Percentiles rank a stretch among this genome's conserved stretches.
phyloP scores from a whole-genome alignment of 2,113 vertebrate species.

The Ascaphus truei region DNA sequence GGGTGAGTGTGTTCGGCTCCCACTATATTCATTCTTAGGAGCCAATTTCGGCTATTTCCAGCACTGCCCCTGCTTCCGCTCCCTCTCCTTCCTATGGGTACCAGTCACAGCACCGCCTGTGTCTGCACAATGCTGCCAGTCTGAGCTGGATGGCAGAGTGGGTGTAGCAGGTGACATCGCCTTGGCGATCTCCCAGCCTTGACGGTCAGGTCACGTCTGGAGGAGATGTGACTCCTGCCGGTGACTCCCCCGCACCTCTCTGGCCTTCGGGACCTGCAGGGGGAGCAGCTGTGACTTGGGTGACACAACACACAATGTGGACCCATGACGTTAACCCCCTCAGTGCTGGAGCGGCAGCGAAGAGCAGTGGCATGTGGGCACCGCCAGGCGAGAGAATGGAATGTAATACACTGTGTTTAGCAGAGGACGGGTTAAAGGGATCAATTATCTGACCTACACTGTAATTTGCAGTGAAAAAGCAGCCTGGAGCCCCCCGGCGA shows the following conservation, averaged over 20 bases:
- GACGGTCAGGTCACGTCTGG: constrained; percentile 3
- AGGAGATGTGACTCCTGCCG: neutral
- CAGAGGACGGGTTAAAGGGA: too few relatives aligned
- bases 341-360: neutral
- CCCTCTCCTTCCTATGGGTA: neutral
- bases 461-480: too few relatives aligned
- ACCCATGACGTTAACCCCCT: neutral
- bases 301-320: too few relatives aligned
- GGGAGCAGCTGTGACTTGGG: neutral
- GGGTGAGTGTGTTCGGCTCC: too few relatives aligned
- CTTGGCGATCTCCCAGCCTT: neutral
- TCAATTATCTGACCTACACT: too few relatives aligned
- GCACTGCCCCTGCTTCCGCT: neutral
- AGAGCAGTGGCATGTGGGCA: too few relatives aligned
- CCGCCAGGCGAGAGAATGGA: too few relatives aligned
- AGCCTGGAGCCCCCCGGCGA: too few relatives aligned
- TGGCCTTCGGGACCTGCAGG: neutral
- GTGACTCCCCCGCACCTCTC: neutral
- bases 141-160: neutral
- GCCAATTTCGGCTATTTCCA: too few relatives aligned
- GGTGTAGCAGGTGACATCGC: constrained; percentile 5
- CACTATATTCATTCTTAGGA: too few relatives aligned
- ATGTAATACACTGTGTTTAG: too few relatives aligned
- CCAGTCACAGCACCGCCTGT: neutral
- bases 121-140: neutral